These are phyloP conservation scores for Aulostomus chinensis DNA, from an alignment of 2,797 vertebrate genomes.

Conservation along the genomic window DNA sequence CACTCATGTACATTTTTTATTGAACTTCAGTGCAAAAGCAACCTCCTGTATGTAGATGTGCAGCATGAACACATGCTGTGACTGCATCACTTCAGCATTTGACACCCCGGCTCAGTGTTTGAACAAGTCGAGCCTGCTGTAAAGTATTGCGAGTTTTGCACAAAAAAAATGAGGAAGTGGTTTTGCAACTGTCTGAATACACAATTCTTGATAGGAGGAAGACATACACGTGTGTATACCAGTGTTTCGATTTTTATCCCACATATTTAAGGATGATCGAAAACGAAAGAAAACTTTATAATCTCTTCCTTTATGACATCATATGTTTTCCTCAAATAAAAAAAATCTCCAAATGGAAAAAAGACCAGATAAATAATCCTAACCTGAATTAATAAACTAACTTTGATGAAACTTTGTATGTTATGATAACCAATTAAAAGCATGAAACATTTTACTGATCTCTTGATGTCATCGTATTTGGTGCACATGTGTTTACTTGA, in stretches of 20 bases:
- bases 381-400: no score
- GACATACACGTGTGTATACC: slow-evolving; percentile 24
- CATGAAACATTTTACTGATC: no score
- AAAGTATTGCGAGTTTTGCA: slow-evolving; percentile 31
- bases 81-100: slow-evolving; percentile 21
- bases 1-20: neutral
- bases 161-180: slow-evolving; percentile 34
- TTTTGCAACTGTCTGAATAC: slow-evolving; percentile 45
- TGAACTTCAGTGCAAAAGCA: slow-evolving; percentile 26
- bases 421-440: no score
- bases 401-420: no score
- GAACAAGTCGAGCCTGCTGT: slow-evolving; percentile 17
- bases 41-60: slow-evolving; percentile 35
- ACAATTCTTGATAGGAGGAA: slow-evolving; percentile 34
- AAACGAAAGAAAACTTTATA: no score
- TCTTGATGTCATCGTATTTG: no score
- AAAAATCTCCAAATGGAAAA: no score
- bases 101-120: slow-evolving; percentile 13
- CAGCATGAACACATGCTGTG: slow-evolving; percentile 38
- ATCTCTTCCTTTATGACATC: no score
- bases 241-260: slow-evolving; percentile 36
- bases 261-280: slow-evolving; percentile 32
- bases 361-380: no score
- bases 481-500: no score
- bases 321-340: no score